Evolutionary conservation across 2,797 vertebrate genomes (phyloP), one percentile per base, ranked within the genome.

Genomic region (Adrianichthys oophorus): DNA sequence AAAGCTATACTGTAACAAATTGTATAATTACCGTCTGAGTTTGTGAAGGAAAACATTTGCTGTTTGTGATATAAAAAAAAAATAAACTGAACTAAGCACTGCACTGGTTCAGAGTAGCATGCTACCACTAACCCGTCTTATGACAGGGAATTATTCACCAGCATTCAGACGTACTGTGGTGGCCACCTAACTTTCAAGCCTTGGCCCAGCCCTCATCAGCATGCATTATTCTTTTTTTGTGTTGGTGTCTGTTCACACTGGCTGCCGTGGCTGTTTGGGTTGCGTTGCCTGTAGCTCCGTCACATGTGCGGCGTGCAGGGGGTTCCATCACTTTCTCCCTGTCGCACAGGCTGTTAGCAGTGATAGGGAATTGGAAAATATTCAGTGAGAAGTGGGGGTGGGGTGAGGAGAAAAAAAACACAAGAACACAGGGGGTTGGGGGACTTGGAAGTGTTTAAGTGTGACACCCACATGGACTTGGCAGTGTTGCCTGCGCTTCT

Each of bases 111-210:
- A 43, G 52, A 62, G 65, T 59, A 79, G 65, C 74, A 53, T 1
- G 29, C 61, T 51, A 46, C 59, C 53, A 21, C 53, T 14, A 62
- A 42, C 37, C 16, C 60, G 17, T 59, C 58, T 78, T 84, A 87
- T 88, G 61, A 84, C 73, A 86, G 76, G 72, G 86, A 89, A 88
- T 90, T 82, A 89, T 91, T 90, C 82, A 89, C 78, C 65, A 56
- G 58, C 1, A 54, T 17, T 29, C 49, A 76, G 70, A 64, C 19
- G 32, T 42, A 16, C 65, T 37, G 47, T 47, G 32, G 42, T 55
- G 54, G 68, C 79, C 73, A 74, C 59, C 74, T 63, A 82, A 85
- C 85, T 80, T 85, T 76, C 76, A 87, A 82, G 64, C 79, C 70
- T 16, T 42, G 29, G 37, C 63, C 59, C 55, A n/a, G 41, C 67